Percentiles rank a stretch among this genome's conserved stretches.
These are phyloP conservation scores for Leucoptera coffeella DNA, from an alignment of 2,888 invertebrate genomes.

Conservation along the genomic window DNA sequence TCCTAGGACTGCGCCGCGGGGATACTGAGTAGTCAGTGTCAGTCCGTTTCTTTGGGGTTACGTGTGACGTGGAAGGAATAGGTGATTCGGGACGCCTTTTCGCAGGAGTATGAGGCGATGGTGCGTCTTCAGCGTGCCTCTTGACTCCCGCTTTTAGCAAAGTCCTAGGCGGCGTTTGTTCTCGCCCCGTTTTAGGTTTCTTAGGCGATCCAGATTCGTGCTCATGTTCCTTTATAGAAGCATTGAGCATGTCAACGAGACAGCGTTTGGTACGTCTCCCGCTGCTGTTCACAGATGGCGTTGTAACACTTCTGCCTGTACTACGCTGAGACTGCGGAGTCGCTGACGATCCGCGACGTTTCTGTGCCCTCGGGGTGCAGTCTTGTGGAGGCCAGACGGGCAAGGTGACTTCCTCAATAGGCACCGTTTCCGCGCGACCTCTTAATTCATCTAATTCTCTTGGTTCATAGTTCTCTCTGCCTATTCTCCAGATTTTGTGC, in stretches of 20 bases:
- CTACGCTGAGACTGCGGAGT: constrained; percentile 13
- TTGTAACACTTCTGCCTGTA: constrained; percentile 2
- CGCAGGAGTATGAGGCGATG: constrained; percentile 1
- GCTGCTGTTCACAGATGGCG: constrained; percentile 4
- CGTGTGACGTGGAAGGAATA: constrained; percentile 20
- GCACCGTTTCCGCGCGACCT: constrained; percentile 22
- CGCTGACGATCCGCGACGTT: background rate
- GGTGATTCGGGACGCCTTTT: constrained; percentile 5
- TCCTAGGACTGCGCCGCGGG: too few relatives aligned
- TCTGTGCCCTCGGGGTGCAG: constrained; percentile 1
- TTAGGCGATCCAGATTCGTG: constrained; percentile 12
- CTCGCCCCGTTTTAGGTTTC: constrained; percentile 10
- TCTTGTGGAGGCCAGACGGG: constrained; percentile 15
- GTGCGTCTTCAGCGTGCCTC: constrained; percentile 13
- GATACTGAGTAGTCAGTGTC: constrained; percentile 17
- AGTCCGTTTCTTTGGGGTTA: constrained; percentile 17
- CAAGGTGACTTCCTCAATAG: constrained; percentile 13
- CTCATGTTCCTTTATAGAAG: constrained; percentile 17
- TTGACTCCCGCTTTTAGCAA: constrained; percentile 16
- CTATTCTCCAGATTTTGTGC: constrained; percentile 71
- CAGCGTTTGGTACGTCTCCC: constrained; percentile 26
- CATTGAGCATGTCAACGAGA: constrained; percentile 28
- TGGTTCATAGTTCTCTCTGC: constrained; percentile 30
- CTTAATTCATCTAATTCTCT: constrained; percentile 18
- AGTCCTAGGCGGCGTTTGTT: too few relatives aligned